phyloP scores from a whole-genome alignment of 2,113 vertebrate genomes.

The Paradisaea rubra region DNA sequence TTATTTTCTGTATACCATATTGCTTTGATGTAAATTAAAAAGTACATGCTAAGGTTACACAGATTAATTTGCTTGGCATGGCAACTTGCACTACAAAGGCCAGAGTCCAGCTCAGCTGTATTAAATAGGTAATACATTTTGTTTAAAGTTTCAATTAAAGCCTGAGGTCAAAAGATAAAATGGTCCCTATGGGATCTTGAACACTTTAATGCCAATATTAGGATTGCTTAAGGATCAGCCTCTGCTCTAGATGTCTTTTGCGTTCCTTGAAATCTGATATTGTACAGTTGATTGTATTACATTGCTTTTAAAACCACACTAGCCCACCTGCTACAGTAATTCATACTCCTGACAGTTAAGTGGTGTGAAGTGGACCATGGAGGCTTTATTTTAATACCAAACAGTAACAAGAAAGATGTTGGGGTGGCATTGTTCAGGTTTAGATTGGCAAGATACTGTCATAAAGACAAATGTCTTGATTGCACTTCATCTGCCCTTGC shows the following conservation, averaged over 20 bases:
- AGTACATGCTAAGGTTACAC: constrained; percentile 47
- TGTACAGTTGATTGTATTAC: constrained; percentile 76
- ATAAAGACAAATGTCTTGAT: not conserved
- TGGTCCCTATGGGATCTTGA: constrained; percentile 59
- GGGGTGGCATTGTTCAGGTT: not conserved
- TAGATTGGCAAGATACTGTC: not conserved
- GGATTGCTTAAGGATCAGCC: constrained; percentile 62
- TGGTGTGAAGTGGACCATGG: constrained; percentile 45
- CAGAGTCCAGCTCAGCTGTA: constrained; percentile 60
- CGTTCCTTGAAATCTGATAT: constrained; percentile 73
- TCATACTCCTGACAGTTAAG: constrained; percentile 59
- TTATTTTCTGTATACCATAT: constrained; percentile 33
- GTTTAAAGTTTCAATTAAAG: constrained; percentile 79
- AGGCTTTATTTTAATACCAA: constrained; percentile 46
- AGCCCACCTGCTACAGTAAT: constrained; percentile 77
- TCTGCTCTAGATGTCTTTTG: constrained; percentile 65
- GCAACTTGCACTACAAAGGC: constrained; percentile 56
- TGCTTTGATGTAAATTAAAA: constrained; percentile 55
- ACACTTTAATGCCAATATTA: constrained; percentile 68
- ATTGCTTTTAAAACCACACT: constrained; percentile 70
- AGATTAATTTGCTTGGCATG: constrained; percentile 68
- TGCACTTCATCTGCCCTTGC: not conserved
- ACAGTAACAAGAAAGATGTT: constrained; percentile 19
- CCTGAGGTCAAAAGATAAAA: constrained; percentile 68
- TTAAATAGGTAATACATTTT: constrained; percentile 78